Percentiles rank a stretch among this genome's conserved stretches.
phyloP scores from a whole-genome alignment of 1,140 invertebrate species.

The Hermetia illucens region DNA sequence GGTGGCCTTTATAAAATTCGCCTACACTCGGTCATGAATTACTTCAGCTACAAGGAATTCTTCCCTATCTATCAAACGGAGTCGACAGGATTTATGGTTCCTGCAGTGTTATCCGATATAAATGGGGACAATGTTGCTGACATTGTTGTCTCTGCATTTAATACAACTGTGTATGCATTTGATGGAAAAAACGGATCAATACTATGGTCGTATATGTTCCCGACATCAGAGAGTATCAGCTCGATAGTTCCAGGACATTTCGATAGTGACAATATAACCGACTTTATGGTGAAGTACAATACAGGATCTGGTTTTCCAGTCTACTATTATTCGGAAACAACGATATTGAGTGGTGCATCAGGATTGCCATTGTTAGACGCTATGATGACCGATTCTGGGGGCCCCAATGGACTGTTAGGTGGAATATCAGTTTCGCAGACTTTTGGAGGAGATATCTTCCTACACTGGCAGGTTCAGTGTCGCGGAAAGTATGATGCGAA shows the following conservation, averaged over 20 bases:
- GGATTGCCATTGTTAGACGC: conserved; percentile 44
- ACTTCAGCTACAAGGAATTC: conserved; percentile 27
- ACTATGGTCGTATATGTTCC: conserved; percentile 59
- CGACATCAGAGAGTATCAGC: conserved; percentile 45
- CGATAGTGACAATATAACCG: conserved; percentile 65
- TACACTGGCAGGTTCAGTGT: conserved; percentile 29
- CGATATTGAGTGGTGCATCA: conserved; percentile 51
- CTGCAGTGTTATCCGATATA: conserved; percentile 61
- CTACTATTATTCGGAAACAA: conserved; percentile 61
- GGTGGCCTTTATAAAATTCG: conserved; percentile 53
- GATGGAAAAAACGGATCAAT: conserved; percentile 49
- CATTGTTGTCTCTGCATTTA: conserved; percentile 57
- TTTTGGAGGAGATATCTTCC: conserved; percentile 27
- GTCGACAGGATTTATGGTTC: conserved; percentile 39
- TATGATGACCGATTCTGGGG: conserved; percentile 51
- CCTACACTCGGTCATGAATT: conserved; percentile 30
- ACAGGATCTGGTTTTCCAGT: conserved; percentile 57
- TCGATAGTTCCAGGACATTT: conserved; percentile 69
- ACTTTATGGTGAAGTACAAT: conserved; percentile 70
- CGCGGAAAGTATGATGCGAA: conserved; percentile 34
- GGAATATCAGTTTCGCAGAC: conserved; percentile 27
- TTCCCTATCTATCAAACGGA: conserved; percentile 17
- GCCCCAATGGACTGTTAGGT: conserved; percentile 36
- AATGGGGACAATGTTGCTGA: conserved; percentile 58
- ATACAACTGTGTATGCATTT: conserved; percentile 57